Evolutionary conservation across 2,888 invertebrate genomes (phyloP).

Genomic region (Conomelus anceps): DNA sequence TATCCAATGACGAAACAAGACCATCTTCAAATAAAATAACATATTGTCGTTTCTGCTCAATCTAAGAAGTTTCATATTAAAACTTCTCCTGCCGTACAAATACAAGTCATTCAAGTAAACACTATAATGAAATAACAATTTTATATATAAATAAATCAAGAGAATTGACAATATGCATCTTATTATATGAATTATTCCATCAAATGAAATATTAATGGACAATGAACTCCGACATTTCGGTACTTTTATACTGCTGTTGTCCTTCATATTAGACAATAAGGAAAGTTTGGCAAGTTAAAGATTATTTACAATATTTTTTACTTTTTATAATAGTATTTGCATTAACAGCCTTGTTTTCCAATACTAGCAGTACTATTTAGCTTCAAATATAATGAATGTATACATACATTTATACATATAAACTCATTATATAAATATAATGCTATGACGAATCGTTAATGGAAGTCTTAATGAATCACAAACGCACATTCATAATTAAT

Average conservation of each 20-base stretch:
- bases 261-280: background rate
- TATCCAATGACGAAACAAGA: background rate
- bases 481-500: background rate
- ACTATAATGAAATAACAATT: background rate
- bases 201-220: background rate
- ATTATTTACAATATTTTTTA: background rate
- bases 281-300: background rate
- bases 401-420: background rate
- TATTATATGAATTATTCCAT: background rate
- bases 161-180: background rate
- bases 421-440: background rate
- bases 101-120: background rate
- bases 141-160: background rate
- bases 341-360: background rate
- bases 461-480: background rate
- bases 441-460: background rate
- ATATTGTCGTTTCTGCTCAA: background rate
- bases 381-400: background rate
- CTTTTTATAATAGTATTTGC: background rate
- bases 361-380: background rate
- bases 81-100: background rate
- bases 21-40: background rate
- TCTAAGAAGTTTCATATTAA: background rate
- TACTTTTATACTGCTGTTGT: background rate
- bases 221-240: background rate